Evolutionary conservation across 2,888 invertebrate species (phyloP).

Genomic region (Muschampia plurimacula): DNA sequence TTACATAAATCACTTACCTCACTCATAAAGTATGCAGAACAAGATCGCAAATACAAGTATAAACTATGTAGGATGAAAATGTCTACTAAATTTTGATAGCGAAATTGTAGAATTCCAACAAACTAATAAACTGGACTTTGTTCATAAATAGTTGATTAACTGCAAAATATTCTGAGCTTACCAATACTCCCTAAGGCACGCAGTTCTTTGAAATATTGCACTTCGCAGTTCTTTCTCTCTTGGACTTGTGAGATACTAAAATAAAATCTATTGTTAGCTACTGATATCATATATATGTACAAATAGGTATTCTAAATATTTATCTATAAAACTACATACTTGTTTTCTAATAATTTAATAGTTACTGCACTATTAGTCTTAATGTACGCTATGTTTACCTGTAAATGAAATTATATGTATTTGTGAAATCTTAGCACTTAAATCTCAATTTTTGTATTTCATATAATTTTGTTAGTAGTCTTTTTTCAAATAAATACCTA

Average conservation of each 20-base stretch:
- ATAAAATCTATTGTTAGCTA: no score
- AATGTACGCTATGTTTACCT: no score
- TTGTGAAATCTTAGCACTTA: no score
- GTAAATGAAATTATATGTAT: no score
- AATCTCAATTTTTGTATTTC: no score
- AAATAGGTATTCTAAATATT: no score
- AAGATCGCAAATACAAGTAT: background rate
- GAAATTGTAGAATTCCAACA: background rate
- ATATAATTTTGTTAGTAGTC: no score
- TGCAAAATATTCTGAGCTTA: background rate
- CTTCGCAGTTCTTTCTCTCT: background rate
- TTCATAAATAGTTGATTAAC: constrained; percentile 2
- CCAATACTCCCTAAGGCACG: background rate
- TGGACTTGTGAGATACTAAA: background rate
- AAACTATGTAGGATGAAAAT: background rate
- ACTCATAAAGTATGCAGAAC: background rate
- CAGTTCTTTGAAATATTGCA: background rate
- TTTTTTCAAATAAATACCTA: no score
- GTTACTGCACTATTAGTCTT: no score
- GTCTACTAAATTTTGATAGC: background rate
- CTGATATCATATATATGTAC: no score
- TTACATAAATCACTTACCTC: background rate
- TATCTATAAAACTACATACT: no score
- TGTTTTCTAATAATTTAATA: no score
- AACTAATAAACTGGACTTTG: background rate